Percentiles rank a stretch among this genome's conserved stretches.
Evolutionary conservation across 2,888 invertebrate species (phyloP).

Genomic region (Microchrysa polita): DNA sequence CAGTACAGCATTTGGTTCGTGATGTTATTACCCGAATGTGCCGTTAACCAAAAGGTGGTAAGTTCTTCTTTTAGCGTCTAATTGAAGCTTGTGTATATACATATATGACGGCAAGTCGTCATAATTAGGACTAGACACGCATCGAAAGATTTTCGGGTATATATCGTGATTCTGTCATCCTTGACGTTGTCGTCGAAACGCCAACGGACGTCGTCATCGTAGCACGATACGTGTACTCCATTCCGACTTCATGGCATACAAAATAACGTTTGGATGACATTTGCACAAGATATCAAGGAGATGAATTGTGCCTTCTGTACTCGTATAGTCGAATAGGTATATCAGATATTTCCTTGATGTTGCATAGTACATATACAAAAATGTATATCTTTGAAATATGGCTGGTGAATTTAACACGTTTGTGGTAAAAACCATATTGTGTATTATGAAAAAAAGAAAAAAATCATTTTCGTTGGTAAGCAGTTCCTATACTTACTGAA

Average conservation of each 20-base stretch:
- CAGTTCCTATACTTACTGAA: not conserved
- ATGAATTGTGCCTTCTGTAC: too few species aligned
- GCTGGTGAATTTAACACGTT: not conserved
- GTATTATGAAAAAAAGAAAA: not conserved
- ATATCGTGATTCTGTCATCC: constrained; percentile 43
- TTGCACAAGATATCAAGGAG: too few species aligned
- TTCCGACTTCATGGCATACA: too few species aligned
- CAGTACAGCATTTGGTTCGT: too few species aligned
- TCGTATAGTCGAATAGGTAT: too few species aligned
- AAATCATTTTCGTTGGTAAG: not conserved
- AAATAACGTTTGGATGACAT: too few species aligned
- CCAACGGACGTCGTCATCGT: not conserved
- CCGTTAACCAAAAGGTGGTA: constrained; percentile 30
- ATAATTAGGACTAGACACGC: constrained; percentile 44
- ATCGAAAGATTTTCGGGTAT: constrained; percentile 43
- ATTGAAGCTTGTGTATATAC: constrained; percentile 39
- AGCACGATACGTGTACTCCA: too few species aligned
- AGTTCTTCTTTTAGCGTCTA: constrained; percentile 43
- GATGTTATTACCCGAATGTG: not conserved
- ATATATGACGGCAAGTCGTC: constrained; percentile 34
- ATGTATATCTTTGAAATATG: too few species aligned
- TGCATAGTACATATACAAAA: not conserved
- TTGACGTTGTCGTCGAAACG: constrained; percentile 27
- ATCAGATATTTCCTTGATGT: too few species aligned
- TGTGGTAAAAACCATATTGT: not conserved